Evolutionary conservation across 2,888 invertebrate genomes (phyloP).

Genomic region (Eupithecia vulgata): DNA sequence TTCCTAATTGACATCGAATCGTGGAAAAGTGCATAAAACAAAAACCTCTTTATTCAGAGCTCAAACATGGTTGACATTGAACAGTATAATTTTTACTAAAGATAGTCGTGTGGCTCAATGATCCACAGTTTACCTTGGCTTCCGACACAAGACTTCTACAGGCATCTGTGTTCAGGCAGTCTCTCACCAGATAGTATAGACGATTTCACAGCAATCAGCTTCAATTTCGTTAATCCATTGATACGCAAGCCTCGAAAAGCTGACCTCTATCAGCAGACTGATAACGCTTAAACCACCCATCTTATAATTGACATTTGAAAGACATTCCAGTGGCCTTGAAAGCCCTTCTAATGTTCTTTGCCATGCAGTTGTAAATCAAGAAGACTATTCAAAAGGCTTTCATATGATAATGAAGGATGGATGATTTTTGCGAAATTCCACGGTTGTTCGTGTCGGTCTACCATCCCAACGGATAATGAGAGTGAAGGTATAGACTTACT

Average conservation of each 20-base stretch:
- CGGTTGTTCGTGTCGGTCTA: background rate
- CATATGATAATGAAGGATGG: no score
- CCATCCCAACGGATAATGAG: background rate
- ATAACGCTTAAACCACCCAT: no score
- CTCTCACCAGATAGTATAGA: background rate
- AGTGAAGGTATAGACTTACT: background rate
- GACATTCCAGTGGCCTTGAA: no score
- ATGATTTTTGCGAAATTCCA: no score
- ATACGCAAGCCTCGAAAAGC: background rate
- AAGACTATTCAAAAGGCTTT: no score
- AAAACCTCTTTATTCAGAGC: background rate
- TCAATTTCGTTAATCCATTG: background rate
- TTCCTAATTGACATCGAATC: background rate
- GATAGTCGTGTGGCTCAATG: background rate
- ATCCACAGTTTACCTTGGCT: background rate
- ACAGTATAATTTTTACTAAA: no score
- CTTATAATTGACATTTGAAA: no score
- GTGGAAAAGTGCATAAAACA: background rate
- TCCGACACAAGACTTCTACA: background rate
- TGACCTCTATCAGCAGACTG: background rate
- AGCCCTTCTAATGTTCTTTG: no score
- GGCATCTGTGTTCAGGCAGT: background rate
- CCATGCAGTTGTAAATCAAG: no score
- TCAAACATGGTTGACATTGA: background rate
- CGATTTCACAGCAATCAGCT: background rate